Percentiles rank a stretch among this genome's conserved stretches.
Evolutionary conservation across 2,113 vertebrate species (phyloP).

Genomic region (Caranx ignobilis): DNA sequence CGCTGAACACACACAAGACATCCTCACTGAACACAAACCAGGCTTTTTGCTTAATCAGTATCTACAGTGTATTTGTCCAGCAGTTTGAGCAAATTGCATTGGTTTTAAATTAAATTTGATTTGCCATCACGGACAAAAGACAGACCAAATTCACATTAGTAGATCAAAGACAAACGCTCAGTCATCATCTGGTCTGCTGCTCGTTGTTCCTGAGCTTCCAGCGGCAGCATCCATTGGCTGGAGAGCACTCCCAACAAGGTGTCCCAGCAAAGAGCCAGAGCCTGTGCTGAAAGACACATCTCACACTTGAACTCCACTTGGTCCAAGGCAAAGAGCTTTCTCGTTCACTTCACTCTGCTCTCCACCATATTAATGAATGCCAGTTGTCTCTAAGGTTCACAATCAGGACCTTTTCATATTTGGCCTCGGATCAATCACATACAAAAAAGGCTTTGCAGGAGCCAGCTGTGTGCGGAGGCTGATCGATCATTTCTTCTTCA

Average conservation of each 20-base stretch:
- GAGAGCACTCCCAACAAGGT: constrained; percentile 81
- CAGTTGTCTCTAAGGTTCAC: constrained; percentile 80
- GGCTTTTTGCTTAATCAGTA: background rate
- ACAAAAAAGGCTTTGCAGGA: constrained; percentile 44
- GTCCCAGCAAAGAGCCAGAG: constrained; percentile 82
- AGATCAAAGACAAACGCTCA: constrained; percentile 67
- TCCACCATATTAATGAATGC: constrained; percentile 77
- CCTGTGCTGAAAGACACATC: constrained; percentile 83
- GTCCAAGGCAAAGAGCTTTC: constrained; percentile 41
- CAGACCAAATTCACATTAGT: constrained; percentile 21
- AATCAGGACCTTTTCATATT: constrained; percentile 77
- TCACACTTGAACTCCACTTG: constrained; percentile 62
- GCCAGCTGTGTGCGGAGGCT: constrained; percentile 35
- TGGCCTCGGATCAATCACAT: constrained; percentile 79
- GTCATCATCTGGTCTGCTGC: constrained; percentile 68
- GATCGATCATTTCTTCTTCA: constrained; percentile 53
- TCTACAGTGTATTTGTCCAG: constrained; percentile 7
- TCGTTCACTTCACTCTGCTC: constrained; percentile 66
- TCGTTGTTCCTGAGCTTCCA: constrained; percentile 63
- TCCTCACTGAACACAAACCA: background rate
- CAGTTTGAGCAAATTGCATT: constrained; percentile 33
- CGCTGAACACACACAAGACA: background rate
- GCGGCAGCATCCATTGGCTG: constrained; percentile 54
- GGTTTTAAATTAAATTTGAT: constrained; percentile 47
- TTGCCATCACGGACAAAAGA: constrained; percentile 35